These are phyloP conservation scores for Xyrauchen texanus DNA, from an alignment of 2,113 vertebrate species.

Conservation along the genomic window DNA sequence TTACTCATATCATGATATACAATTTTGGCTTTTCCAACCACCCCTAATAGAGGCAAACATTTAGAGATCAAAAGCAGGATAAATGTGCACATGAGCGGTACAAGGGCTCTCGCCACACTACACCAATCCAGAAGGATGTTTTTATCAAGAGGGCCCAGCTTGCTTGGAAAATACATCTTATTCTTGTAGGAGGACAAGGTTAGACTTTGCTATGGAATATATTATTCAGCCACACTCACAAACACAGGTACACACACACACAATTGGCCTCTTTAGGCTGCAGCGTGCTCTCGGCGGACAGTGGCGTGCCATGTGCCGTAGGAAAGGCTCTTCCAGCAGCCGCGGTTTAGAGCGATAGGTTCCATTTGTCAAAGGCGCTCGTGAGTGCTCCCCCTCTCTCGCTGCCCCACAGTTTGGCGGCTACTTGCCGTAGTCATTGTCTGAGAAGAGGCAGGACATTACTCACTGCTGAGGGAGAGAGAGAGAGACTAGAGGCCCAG, in stretches of 20 bases:
- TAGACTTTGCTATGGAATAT: conserved; percentile 72
- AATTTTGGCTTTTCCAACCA: too few species aligned
- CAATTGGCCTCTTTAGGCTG: conserved; percentile 62
- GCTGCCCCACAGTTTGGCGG: conserved; percentile 69
- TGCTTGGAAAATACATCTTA: conserved; percentile 77
- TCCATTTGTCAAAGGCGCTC: conserved; percentile 91
- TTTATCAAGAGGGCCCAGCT: conserved; percentile 72
- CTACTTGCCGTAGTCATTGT: conserved; percentile 89
- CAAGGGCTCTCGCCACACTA: conserved; percentile 63
- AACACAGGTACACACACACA: conserved; percentile 30
- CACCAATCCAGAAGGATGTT: conserved; percentile 64
- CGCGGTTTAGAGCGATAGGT: conserved; percentile 83
- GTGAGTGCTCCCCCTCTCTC: conserved; percentile 51
- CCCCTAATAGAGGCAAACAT: conserved; percentile 50
- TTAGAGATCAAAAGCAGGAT: conserved; percentile 67
- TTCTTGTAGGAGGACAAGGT: conserved; percentile 72
- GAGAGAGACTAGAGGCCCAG: conserved; percentile 1
- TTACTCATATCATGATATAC: too few species aligned
- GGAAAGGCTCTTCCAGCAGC: conserved; percentile 74
- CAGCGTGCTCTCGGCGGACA: conserved; percentile 64
- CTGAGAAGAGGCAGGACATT: conserved; percentile 87
- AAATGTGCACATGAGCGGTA: conserved; percentile 64
- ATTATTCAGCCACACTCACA: conserved; percentile 59
- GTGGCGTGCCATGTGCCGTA: conserved; percentile 53
- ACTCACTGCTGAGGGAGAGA: conserved; percentile 78